These are phyloP conservation scores for Anser cygnoides DNA, from an alignment of 2,113 vertebrate species.

Conservation along the genomic window DNA sequence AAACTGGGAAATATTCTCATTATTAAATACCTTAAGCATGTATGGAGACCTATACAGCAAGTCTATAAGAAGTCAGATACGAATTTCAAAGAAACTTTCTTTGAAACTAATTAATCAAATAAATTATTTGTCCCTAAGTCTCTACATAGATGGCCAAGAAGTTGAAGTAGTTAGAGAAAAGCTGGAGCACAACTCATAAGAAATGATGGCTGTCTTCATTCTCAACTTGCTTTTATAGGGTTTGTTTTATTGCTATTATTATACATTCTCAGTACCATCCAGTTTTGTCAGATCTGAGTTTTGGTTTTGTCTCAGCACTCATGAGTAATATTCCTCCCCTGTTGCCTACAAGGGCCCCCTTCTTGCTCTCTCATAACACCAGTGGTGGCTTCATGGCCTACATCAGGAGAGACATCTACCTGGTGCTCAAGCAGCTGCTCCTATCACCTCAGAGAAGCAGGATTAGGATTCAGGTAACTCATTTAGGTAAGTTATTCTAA, in stretches of 20 bases:
- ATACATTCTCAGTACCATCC: background rate
- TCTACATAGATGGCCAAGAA: background rate
- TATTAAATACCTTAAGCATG: background rate
- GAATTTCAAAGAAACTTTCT: background rate
- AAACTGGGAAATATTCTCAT: background rate
- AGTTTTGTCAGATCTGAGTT: background rate
- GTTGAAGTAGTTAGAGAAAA: background rate
- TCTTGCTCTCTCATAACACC: background rate
- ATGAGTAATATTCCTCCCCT: background rate
- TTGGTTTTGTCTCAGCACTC: background rate
- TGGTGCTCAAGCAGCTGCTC: conserved; percentile 3
- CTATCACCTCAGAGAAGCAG: background rate
- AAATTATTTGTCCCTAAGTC: background rate
- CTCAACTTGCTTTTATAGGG: background rate
- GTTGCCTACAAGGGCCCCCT: background rate
- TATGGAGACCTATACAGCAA: background rate
- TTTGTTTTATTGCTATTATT: background rate
- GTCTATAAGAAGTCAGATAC: background rate
- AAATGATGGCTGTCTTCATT: background rate
- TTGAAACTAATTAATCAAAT: background rate
- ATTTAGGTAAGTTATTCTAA: conserved; percentile 3
- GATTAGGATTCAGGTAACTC: background rate
- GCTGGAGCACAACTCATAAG: background rate
- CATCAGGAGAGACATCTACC: background rate
- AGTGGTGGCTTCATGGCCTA: background rate